Evolutionary conservation across 2,888 invertebrate genomes (phyloP), one percentile per base, ranked within the genome.

Genomic region (Lasius fuliginosus): DNA sequence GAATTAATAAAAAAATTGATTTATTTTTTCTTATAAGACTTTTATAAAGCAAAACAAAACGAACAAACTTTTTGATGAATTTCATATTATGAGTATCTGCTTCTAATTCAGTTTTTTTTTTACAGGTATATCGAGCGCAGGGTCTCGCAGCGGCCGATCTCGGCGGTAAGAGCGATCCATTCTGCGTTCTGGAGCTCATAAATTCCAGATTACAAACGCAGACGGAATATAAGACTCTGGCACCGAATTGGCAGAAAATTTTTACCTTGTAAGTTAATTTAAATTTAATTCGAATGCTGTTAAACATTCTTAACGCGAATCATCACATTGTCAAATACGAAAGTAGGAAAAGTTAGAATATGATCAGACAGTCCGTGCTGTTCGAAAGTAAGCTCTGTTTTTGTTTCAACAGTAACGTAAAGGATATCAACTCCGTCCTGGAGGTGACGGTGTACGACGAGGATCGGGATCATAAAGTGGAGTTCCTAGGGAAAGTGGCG

Each of bases 121-220:
- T 40, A 1, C 60, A 95, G 94, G 94, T 95, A 40, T 95, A 95
- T 90, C 96, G 96, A 93, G 97, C 97, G 11, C 96, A 96, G 91
- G 99, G 99, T 1, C 95, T 99, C 40, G 98, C 98, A 0, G 98
- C 99, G 0, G 99, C 99, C 0, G 99, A 99, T 94, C 96, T 99
- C 60, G 99, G 99, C 0, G 99, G 99, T 2, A 99, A 99, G 95
- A 99, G 99, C 68, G 99, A 99, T 95, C 99, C 99, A 0, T 99
- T 99, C 95, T 99, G 99, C 95, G 99, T 99, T 0, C 95, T 99
- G 30, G 99, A 99, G 94, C 95, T 99, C 87, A 98, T 98, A 18
- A 99, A 99, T 94, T 97, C 99, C 0, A 96, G 99, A 74, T 95
- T 99, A 53, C 99, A 99, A 95, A 99, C 99, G 0, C 99, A 99